phyloP scores from a whole-genome alignment of 2,888 invertebrate species.

The Fragum whitleyi region DNA sequence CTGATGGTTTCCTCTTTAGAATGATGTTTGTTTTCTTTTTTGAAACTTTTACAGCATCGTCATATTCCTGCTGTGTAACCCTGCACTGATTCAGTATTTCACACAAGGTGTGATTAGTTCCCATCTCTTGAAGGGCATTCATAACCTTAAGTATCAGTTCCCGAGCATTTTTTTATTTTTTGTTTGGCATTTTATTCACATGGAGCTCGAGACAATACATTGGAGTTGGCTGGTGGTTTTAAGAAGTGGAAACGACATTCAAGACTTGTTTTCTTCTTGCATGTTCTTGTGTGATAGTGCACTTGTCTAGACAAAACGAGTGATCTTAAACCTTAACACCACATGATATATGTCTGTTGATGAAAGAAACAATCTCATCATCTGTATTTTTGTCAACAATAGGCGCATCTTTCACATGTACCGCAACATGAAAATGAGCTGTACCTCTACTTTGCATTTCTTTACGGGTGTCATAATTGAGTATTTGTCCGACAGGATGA shows the following conservation, averaged over 20 bases:
- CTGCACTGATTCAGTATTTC: not conserved
- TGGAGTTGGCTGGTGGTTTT: conserved; percentile 30
- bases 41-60: not conserved
- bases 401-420: conserved; percentile 54
- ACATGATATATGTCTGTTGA: conserved; percentile 30
- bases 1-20: not conserved
- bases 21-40: conserved; percentile 20
- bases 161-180: not conserved
- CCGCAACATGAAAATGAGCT: conserved; percentile 58
- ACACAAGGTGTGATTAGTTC: too few relatives aligned
- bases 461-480: too few relatives aligned
- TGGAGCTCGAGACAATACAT: conserved; percentile 28
- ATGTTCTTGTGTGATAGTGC: conserved; percentile 52
- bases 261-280: conserved; percentile 50
- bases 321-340: not conserved
- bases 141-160: conserved; percentile 7
- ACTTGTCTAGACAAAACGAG: conserved; percentile 46
- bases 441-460: conserved; percentile 60
- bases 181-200: conserved; percentile 30
- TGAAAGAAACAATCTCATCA: conserved; percentile 38
- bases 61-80: not conserved
- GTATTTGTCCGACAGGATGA: conserved; percentile 56
- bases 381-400: conserved; percentile 45
- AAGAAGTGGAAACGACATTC: conserved; percentile 44
- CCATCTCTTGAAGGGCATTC: not conserved